Base-by-base conservation (phyloP, 2,113 vertebrate genomes). In the Anoura caudifer region DNA sequence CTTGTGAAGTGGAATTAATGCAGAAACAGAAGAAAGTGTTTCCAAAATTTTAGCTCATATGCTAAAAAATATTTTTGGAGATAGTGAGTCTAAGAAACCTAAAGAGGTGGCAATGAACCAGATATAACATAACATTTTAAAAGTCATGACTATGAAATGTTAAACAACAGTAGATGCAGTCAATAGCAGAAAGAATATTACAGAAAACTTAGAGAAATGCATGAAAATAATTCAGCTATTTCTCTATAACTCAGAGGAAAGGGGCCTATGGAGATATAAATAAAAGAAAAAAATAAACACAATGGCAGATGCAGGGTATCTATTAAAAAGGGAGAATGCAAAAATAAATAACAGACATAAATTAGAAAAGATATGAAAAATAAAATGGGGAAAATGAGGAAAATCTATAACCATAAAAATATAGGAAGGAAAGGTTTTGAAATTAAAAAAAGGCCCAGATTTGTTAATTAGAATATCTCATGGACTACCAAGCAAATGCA, bases 211-310 rank as follows among this genome's bases (percentile, higher is more conserved):
- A 65, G 5, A 63, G 9, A 84, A 45, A 47, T 36, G 24, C 1
- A 76, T 36, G 28, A 43, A 77, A 90, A 81, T 82, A 59, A 0
- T 75, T 95, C 9, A 76, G 1, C 16, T 61, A 20, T 75, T 81
- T 87, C 80, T 33, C 56, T 72, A 0, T 63, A 84, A 76, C 3
- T 33, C 10, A 76, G 15, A 38, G 6, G 28, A 91, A 75, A 41
- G 13, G 3, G 8, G 19, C 7, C 14, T 19, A 12, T 61, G 9
- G 41, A 82, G 22, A 70, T 28, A 50, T 72, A 88, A 83, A 82
- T 54, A 79, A 84, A 96, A 73, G 61, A 47, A 63, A 45, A 93
- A 87, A 81, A 38, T 36, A 61, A 93, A n/a, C 33, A 52, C 22
- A 41, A 24, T 33, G 24, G n/a, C 0, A 89, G 3, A 0, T 33